These are phyloP conservation scores for Loriculus beryllinus DNA, from an alignment of 2,797 vertebrate species.

Conservation along the genomic window DNA sequence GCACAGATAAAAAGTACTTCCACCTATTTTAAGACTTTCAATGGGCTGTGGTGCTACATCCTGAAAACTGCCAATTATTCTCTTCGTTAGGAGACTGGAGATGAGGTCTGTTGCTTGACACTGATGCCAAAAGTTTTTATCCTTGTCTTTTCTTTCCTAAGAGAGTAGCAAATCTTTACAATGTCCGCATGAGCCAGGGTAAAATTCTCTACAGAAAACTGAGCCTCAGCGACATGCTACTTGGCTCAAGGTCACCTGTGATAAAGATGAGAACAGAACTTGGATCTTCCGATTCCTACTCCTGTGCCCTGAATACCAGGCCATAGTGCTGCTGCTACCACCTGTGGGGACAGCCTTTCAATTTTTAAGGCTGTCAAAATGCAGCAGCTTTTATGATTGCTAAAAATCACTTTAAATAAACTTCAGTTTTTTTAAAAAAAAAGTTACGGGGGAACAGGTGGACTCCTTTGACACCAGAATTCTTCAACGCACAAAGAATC, in stretches of 20 bases:
- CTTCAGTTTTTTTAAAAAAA: neutral
- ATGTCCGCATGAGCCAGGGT: neutral
- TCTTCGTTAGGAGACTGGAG: neutral
- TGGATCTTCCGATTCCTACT: constrained; percentile 18
- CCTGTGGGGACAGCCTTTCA: constrained; percentile 55
- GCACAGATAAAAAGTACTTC: neutral
- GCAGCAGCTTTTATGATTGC: constrained; percentile 29
- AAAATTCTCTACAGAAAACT: neutral
- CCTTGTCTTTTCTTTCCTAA: neutral
- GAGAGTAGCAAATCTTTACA: neutral
- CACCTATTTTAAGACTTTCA: neutral
- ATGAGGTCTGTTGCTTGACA: neutral
- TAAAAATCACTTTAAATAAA: constrained; percentile 61
- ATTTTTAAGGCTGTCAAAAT: constrained; percentile 37
- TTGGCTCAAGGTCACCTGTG: constrained; percentile 27
- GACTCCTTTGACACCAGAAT: constrained; percentile 55
- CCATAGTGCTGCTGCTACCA: constrained; percentile 11
- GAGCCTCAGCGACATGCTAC: neutral
- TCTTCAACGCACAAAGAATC: constrained; percentile 58
- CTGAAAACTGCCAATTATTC: neutral
- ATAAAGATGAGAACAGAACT: neutral
- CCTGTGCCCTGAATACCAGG: constrained; percentile 41
- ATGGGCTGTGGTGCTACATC: neutral
- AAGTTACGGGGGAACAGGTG: constrained; percentile 52
- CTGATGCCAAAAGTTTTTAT: neutral